phyloP scores from a whole-genome alignment of 2,888 invertebrate genomes.

The Folsomia manolachei region DNA sequence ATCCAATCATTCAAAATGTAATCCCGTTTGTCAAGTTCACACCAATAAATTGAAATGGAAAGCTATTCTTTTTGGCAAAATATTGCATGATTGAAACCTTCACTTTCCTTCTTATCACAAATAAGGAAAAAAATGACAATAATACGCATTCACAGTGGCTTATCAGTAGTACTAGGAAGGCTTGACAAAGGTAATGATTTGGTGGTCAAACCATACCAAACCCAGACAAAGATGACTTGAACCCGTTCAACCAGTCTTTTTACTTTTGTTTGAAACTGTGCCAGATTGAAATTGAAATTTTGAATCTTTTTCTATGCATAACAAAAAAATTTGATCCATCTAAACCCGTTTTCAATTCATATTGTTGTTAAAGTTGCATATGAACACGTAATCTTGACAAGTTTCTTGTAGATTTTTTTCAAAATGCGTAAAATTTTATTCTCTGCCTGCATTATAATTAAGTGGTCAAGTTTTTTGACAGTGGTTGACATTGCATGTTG shows the following conservation, averaged over 20 bases:
- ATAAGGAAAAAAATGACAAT: not conserved
- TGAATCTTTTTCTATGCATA: not conserved
- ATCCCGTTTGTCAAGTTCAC: no score
- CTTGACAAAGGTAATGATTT: no score
- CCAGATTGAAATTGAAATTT: not conserved
- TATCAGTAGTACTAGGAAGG: not conserved
- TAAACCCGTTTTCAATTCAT: not conserved
- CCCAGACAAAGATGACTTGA: not conserved
- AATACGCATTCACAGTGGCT: not conserved
- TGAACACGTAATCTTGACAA: no score
- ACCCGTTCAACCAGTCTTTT: not conserved
- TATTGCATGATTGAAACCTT: not conserved
- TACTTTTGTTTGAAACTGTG: not conserved
- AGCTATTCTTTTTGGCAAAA: not conserved
- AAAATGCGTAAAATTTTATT: no score
- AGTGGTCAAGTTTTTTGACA: no score
- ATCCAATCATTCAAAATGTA: no score
- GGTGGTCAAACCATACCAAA: no score
- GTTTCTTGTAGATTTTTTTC: no score
- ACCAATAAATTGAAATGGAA: no score
- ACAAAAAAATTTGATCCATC: no score
- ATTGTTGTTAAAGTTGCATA: not conserved
- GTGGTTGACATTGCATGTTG: no score
- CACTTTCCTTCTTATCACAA: not conserved
- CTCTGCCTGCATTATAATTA: no score